Evolutionary conservation across 1,140 invertebrate species (phyloP).

Genomic region (Aphelenchoides besseyi): DNA sequence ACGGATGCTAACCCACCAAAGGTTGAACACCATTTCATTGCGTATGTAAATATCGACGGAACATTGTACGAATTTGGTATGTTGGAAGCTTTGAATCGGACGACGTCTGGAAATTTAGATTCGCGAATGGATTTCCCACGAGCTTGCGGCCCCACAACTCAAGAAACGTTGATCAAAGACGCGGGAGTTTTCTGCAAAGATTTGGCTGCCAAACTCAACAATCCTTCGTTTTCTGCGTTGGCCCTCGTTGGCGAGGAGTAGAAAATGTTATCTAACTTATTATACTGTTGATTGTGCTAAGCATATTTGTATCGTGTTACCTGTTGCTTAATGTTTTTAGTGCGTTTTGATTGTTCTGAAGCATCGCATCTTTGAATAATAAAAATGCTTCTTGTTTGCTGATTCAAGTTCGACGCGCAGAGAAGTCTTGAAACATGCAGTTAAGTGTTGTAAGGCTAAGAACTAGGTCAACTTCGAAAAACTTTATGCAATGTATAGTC

Average conservation of each 20-base stretch:
- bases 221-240: slow-evolving; percentile 44
- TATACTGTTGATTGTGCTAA: background rate
- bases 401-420: too few species aligned
- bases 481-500: too few species aligned
- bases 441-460: too few species aligned
- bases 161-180: slow-evolving; percentile 38
- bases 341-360: too few species aligned
- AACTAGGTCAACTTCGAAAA: too few species aligned
- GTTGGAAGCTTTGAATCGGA: slow-evolving; percentile 10
- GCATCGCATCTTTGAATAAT: too few species aligned
- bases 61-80: slow-evolving; percentile 29
- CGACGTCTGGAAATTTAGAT: too few species aligned
- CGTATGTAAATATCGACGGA: slow-evolving; percentile 37
- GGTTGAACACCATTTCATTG: slow-evolving; percentile 52
- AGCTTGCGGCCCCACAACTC: slow-evolving; percentile 49
- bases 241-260: slow-evolving; percentile 37
- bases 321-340: too few species aligned
- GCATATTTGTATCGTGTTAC: slow-evolving; percentile 7
- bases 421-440: too few species aligned
- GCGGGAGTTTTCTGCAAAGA: slow-evolving; percentile 45
- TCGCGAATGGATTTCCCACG: slow-evolving; percentile 43
- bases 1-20: slow-evolving; percentile 29
- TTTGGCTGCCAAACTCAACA: slow-evolving; percentile 34
- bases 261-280: background rate
- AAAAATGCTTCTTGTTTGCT: too few species aligned